Conservation (phyloP, 2,797 vertebrate genomes). For the Pangasius djambal region DNA sequence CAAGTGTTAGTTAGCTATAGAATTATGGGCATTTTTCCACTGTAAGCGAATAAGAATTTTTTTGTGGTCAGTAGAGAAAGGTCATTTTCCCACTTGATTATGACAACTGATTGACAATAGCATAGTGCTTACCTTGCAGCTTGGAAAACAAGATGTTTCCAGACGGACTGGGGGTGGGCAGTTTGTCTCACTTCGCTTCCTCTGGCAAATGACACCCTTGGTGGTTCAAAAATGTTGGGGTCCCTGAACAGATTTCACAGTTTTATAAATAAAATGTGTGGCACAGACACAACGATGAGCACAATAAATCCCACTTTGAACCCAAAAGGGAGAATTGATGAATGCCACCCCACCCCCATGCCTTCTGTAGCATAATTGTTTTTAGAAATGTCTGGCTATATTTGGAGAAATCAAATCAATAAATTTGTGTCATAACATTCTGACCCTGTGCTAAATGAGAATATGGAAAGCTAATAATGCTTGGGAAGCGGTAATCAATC, state of each 20-base stretch:
- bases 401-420: constrained; percentile 13
- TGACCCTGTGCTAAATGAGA: not conserved
- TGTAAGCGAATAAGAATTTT: constrained; percentile 47
- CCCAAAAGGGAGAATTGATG: constrained; percentile 79
- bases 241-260: constrained; percentile 86
- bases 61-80: not conserved
- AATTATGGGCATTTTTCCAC: constrained; percentile 53
- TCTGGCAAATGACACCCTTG: constrained; percentile 81
- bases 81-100: constrained; percentile 31
- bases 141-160: constrained; percentile 75
- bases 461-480: not conserved
- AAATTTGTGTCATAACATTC: constrained; percentile 1
- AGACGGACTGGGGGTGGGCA: constrained; percentile 84
- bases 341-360: constrained; percentile 81
- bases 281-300: constrained; percentile 80
- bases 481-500: not conserved
- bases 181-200: constrained; percentile 70
- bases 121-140: constrained; percentile 64
- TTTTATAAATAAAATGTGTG: constrained; percentile 85
- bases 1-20: constrained; percentile 54
- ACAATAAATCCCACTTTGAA: constrained; percentile 80
- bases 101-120: constrained; percentile 49
- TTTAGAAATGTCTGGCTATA: constrained; percentile 70
- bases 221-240: constrained; percentile 80
- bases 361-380: constrained; percentile 81